Base-by-base conservation (phyloP, 1,140 invertebrate species). In the Solenopsis fugax region DNA sequence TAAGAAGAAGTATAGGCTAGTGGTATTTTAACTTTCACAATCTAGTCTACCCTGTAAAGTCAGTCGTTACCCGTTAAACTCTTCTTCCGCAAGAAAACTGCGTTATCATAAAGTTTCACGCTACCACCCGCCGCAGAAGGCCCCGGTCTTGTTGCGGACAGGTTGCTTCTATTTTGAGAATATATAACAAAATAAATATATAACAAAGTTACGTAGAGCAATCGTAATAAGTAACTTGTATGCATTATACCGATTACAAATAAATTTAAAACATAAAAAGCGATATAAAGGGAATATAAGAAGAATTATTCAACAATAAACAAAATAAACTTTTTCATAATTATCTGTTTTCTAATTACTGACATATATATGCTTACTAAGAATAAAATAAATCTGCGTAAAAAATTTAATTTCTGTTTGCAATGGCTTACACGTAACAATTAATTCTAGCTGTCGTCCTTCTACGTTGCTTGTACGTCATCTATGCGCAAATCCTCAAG, bases 11-110 rank as follows among this genome's bases (percentile, higher is more conserved):
- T 89, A 78, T 65, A 65, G 86, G 85, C 92, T 88, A 91, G 82
- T 89, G 90, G 88, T 90, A 87, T 90, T 91, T 92, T 90, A 91
- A 92, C 88, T 92, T 92, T 92, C 87, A 73, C 89, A 81, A 76
- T 72, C 80, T 48, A 34, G 21, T 21, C 60, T 62, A 3, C 21
- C 41, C 65, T 29, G 65, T 48, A 69, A 69, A 10, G n/a, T 69
- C 69, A 81, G 67, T 72, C 85, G 69, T 72, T 76, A n/a, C 73
- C 45, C 80, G 60, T 87, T 88, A 88, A 93, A 89, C 87, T 90
- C 89, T 86, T 71, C 84, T 87, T 80, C 69, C 84, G 52, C 82
- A 78, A 58, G 85, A 72, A 90, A 90, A 89, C 85, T 86, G 52
- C 88, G 75, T 90, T 90, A 89, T 90, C 87, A 76, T 88, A 90